Evolutionary conservation across 2,888 invertebrate genomes (phyloP).

Genomic region (Arge pagana): DNA sequence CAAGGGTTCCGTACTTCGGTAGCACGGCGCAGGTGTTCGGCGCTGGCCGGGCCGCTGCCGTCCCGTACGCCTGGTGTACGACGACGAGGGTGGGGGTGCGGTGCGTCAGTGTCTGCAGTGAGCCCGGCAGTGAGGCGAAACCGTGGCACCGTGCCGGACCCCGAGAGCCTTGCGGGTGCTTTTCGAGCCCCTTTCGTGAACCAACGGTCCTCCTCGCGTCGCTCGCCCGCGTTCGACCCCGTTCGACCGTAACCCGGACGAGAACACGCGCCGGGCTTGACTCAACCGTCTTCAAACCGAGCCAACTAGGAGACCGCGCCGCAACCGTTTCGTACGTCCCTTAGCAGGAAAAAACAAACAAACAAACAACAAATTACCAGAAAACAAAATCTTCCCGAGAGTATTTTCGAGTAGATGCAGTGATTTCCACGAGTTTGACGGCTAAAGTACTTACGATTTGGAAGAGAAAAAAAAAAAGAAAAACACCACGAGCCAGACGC

Average conservation of each 20-base stretch:
- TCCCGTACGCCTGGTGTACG: constrained; percentile 39
- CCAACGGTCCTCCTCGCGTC: constrained; percentile 2
- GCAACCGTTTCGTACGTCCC: too few species aligned
- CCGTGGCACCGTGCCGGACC: constrained; percentile 51
- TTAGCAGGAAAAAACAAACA: too few species aligned
- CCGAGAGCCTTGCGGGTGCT: constrained; percentile 51
- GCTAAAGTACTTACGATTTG: too few species aligned
- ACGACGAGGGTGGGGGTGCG: constrained; percentile 45
- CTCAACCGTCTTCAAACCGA: neutral
- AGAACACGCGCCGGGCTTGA: constrained; percentile 6
- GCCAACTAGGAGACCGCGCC: too few species aligned
- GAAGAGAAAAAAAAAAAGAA: too few species aligned
- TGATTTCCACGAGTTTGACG: too few species aligned
- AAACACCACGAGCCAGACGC: too few species aligned
- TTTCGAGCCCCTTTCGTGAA: constrained; percentile 26
- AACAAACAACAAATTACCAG: too few species aligned
- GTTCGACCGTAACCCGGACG: constrained; percentile 7
- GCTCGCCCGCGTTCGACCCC: constrained; percentile 3
- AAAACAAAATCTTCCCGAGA: too few species aligned
- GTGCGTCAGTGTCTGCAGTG: constrained; percentile 57
- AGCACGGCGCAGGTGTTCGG: constrained; percentile 35
- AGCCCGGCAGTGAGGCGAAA: constrained; percentile 56
- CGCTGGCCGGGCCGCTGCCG: constrained; percentile 45
- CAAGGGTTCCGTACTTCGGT: constrained; percentile 18
- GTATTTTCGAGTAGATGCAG: too few species aligned